Percentiles rank a stretch among this genome's conserved stretches.
phyloP scores from a whole-genome alignment of 2,113 vertebrate genomes.

The Callorhinus ursinus region DNA sequence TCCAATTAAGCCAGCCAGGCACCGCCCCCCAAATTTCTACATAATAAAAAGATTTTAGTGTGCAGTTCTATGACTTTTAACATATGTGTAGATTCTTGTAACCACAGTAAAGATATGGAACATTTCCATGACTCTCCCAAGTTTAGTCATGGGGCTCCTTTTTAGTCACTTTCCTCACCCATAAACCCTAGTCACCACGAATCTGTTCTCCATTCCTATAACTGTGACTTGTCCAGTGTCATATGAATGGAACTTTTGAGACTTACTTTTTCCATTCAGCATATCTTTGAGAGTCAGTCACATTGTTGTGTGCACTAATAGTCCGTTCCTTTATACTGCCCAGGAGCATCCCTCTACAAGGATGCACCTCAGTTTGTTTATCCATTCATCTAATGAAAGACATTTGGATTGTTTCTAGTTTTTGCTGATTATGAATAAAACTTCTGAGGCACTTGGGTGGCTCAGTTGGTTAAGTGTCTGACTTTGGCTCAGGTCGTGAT shows the following conservation, averaged over 20 bases:
- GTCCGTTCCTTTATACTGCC: not conserved
- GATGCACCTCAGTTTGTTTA: not conserved
- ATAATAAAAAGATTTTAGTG: not conserved
- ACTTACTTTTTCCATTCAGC: not conserved
- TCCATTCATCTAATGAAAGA: not conserved
- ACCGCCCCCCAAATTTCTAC: not conserved
- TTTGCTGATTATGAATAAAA: constrained; percentile 36
- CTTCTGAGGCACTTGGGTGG: not conserved
- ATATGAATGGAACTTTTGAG: not conserved
- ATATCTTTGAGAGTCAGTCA: not conserved
- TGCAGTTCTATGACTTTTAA: not conserved
- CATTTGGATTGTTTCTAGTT: not conserved
- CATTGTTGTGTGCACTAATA: not conserved
- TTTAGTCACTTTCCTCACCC: not conserved
- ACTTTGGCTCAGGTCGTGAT: no score
- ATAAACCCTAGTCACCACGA: not conserved
- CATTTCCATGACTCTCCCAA: not conserved
- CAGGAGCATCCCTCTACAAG: not conserved
- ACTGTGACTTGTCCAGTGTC: not conserved
- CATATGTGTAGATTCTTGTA: not conserved
- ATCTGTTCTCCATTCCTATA: not conserved
- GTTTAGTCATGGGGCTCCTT: not conserved
- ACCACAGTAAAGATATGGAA: not conserved
- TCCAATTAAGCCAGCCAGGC: not conserved
- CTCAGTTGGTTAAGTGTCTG: no score